phyloP scores from a whole-genome alignment of 2,113 vertebrate genomes.

The Meriones unguiculatus region DNA sequence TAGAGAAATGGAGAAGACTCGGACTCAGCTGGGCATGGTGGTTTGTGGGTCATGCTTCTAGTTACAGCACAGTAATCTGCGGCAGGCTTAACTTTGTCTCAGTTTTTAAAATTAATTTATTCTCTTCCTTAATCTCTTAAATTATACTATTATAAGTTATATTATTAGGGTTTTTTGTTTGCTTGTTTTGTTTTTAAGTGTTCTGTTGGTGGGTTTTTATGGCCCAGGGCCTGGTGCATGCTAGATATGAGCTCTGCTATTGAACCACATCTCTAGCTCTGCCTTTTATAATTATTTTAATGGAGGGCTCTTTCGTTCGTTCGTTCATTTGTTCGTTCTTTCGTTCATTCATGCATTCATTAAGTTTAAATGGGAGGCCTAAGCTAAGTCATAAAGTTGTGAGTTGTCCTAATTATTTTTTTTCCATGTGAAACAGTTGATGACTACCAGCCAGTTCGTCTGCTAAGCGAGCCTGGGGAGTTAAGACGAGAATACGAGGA shows the following conservation, averaged over 20 bases:
- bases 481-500: conserved; percentile 90
- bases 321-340: too few species aligned
- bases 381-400: conserved; percentile 50
- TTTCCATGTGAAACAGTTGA: conserved; percentile 76
- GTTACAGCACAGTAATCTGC: background rate
- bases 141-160: background rate
- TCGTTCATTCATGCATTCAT: background rate
- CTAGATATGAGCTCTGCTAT: background rate
- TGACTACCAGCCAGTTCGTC: conserved; percentile 78
- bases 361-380: conserved; percentile 46
- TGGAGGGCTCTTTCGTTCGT: background rate
- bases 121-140: background rate
- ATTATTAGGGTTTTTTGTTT: background rate
- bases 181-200: background rate
- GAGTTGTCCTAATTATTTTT: background rate
- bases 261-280: background rate
- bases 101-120: background rate
- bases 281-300: background rate
- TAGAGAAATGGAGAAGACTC: background rate
- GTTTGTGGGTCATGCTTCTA: background rate
- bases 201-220: background rate
- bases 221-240: background rate
- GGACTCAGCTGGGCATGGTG: background rate
- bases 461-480: conserved; percentile 89
- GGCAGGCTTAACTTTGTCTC: too few species aligned